Evolutionary conservation across 2,888 invertebrate species (phyloP), one percentile per base, ranked within the genome.

Genomic region (Dicranocentrus wangi): DNA sequence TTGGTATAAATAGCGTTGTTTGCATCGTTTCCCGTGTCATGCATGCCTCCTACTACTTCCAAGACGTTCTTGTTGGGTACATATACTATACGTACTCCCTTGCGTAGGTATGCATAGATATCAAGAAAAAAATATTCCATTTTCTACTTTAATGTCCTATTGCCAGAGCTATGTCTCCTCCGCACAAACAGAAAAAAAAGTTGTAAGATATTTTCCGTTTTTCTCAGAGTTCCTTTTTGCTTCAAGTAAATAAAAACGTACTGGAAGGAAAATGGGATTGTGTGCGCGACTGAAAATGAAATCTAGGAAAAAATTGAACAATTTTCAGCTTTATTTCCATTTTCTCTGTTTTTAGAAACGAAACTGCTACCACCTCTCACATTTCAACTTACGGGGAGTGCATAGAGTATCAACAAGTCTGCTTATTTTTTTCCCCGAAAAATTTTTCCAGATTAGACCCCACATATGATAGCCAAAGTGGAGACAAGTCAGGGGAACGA

Each of bases 1-100:
- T 73, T 73, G 73, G 73, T 65, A 73, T 73, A 73, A 73, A 65
- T 73, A 65, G 63, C 72, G 25, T 27, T 61, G 61, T 61, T 61
- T 61, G n/a, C n/a, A n/a, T n/a, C n/a, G n/a, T n/a, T n/a, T n/a
- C n/a, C n/a, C n/a, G n/a, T n/a, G n/a, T n/a, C n/a, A n/a, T n/a
- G n/a, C n/a, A n/a, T n/a, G n/a, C n/a, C n/a, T n/a, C n/a, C n/a
- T n/a, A n/a, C n/a, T n/a, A n/a, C n/a, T n/a, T n/a, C 5, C 61
- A 17, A 2, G 55, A 55, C 23, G 21, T 25, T 55, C 23, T 21
- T 32, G 10, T 32, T 32, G n/a, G n/a, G n/a, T n/a, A n/a, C n/a
- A n/a, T n/a, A n/a, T n/a, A n/a, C n/a, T n/a, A n/a, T n/a, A n/a
- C n/a, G n/a, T n/a, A n/a, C n/a, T n/a, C n/a, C n/a, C n/a, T n/a